phyloP scores from a whole-genome alignment of 2,113 vertebrate genomes.

The Mionectes macconnelli region DNA sequence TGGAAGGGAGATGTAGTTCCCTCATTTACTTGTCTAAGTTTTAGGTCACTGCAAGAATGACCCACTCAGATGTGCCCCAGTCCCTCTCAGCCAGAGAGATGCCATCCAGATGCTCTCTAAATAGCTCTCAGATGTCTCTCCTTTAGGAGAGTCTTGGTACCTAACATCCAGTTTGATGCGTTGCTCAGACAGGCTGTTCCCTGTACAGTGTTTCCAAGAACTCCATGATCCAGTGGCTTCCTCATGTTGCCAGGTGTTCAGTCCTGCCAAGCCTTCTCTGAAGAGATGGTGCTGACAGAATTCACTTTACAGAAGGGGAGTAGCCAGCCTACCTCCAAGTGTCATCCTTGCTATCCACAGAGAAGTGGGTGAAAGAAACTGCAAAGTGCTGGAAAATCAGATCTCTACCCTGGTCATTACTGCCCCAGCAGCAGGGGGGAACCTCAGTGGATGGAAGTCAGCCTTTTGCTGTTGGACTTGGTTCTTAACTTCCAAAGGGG shows the following conservation, averaged over 20 bases:
- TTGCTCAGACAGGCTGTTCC: conserved; percentile 7
- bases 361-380: not conserved
- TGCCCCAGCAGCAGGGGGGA: not conserved
- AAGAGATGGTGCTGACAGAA: conserved; percentile 19
- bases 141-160: not conserved
- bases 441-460: not conserved
- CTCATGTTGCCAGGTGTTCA: not conserved
- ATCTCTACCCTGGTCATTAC: not conserved
- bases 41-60: not conserved
- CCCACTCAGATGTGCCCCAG: not conserved
- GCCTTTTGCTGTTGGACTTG: not conserved
- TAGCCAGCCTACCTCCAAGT: not conserved
- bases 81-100: not conserved
- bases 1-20: not conserved
- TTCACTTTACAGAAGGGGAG: not conserved
- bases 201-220: conserved; percentile 23
- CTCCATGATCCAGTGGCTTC: not conserved
- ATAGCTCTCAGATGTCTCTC: conserved; percentile 5
- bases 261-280: not conserved
- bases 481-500: not conserved
- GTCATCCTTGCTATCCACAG: not conserved
- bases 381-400: not conserved
- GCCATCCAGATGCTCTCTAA: conserved; percentile 11
- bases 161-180: not conserved
- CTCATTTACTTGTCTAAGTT: not conserved